A percentile compares a stretch with the other conserved stretches of the same genome.
Evolutionary conservation across 2,113 vertebrate species (phyloP).

Genomic region (Mohoua ochrocephala): DNA sequence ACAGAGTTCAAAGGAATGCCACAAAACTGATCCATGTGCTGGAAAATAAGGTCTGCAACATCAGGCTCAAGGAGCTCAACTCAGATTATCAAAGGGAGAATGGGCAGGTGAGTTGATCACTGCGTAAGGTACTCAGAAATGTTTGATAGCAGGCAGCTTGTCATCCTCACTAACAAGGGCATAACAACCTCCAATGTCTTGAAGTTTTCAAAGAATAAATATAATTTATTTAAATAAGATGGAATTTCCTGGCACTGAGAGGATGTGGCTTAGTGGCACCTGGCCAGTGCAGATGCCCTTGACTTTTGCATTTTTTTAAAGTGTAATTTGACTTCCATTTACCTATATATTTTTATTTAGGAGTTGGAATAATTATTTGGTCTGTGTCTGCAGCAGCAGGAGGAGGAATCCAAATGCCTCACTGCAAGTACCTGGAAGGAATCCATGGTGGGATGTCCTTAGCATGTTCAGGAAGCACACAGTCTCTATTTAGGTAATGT

Average conservation of each 20-base stretch:
- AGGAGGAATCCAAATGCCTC: neutral
- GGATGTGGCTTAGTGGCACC: neutral
- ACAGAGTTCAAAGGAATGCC: neutral
- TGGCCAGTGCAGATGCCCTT: neutral
- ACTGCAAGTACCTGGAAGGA: neutral
- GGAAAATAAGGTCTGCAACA: neutral
- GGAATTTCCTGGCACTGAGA: neutral
- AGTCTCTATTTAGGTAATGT: neutral
- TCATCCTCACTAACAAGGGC: neutral
- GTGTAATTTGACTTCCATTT: neutral
- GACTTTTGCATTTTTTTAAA: neutral
- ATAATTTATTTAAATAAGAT: neutral
- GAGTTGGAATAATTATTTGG: neutral
- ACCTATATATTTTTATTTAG: neutral
- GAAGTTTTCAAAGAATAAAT: neutral
- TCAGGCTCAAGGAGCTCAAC: neutral
- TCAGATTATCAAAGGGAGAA: slow-evolving; percentile 11
- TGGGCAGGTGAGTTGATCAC: neutral
- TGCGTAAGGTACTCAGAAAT: neutral
- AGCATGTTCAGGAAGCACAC: neutral
- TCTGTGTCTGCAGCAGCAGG: neutral
- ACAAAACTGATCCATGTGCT: neutral
- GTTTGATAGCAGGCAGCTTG: neutral
- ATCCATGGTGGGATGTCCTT: neutral
- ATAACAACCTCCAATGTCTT: neutral